Base-by-base conservation (phyloP, 2,113 vertebrate species). In the Elanus axillaris region DNA sequence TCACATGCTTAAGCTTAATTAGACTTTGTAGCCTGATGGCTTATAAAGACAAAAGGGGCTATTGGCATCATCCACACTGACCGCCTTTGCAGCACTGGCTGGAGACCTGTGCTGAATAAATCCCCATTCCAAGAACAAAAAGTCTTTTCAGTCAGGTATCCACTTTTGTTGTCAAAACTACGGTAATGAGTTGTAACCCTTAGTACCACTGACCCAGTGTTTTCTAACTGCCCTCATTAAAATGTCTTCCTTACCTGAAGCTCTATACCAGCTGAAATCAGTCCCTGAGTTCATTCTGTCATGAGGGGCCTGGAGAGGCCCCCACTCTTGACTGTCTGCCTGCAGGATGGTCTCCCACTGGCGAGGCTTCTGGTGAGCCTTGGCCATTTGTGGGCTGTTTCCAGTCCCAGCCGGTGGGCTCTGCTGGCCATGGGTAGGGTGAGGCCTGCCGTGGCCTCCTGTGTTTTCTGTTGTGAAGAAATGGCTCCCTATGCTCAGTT, bases 351-450 rank as follows among this genome's bases (percentile, higher is more conserved):
- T 15, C 26, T 32, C 32, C 27, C 13, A 1, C 21, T 16, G 14
- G 21, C 0, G 1, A 42, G 38, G 45, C 8, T 9, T 1, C 4
- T 14, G 25, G 2, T 3, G 23, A 18, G 53, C 25, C 45, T 5
- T 38, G 0, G 32, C 38, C 4, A 0, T 3, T 4, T 4, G 22
- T 3, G 42, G 66, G 42, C 76, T 29, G 10, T 16, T n/a, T 38
- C 36, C 5, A 15, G 7, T 21, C 38, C 34, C 2, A 0, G 2
- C 13, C 4, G 3, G 43, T 3, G 5, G 42, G n/a, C 3, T 1
- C 18, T 16, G 36, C 32, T 34, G 36, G 58, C 43, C 7, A 1
- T 10, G 23, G 7, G 3, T 12, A 34, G 27, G 11, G 7, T 7
- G 10, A 25, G 11, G 20, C 29, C 45, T 16, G 31, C 10, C 5